Evolutionary conservation across 2,888 invertebrate species (phyloP).

Genomic region (Iselma pallidipennis): DNA sequence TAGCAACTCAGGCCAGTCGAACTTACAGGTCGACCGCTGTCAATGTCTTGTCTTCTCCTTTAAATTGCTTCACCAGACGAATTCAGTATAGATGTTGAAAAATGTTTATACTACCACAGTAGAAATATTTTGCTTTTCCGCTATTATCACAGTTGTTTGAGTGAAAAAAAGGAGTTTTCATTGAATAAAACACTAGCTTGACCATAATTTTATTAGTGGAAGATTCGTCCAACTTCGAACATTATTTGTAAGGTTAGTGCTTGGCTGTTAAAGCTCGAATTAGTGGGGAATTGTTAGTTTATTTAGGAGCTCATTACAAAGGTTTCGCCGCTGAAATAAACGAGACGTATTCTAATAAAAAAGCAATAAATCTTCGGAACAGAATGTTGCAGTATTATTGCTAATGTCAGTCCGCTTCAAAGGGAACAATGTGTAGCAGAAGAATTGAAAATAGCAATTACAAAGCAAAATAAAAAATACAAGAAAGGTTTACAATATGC

Average conservation of each 20-base stretch:
- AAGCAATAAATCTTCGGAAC: neutral
- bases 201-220: too few species aligned
- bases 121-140: neutral
- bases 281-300: neutral
- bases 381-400: neutral
- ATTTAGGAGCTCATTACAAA: neutral
- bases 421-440: neutral
- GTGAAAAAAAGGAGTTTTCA: too few species aligned
- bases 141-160: too few species aligned
- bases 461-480: neutral
- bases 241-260: neutral
- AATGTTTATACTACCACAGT: neutral
- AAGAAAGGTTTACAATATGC: neutral
- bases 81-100: neutral
- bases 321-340: conserved; percentile 30
- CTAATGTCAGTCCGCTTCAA: neutral
- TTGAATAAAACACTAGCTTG: too few species aligned
- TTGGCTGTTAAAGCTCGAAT: too few species aligned
- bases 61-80: conserved; percentile 40
- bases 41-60: conserved; percentile 42
- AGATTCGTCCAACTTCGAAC: too few species aligned
- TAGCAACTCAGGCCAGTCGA: conserved; percentile 41
- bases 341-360: conserved; percentile 9
- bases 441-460: neutral
- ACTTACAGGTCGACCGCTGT: conserved; percentile 51